phyloP scores from a whole-genome alignment of 2,797 vertebrate species.

The Enteromius anoplus region DNA sequence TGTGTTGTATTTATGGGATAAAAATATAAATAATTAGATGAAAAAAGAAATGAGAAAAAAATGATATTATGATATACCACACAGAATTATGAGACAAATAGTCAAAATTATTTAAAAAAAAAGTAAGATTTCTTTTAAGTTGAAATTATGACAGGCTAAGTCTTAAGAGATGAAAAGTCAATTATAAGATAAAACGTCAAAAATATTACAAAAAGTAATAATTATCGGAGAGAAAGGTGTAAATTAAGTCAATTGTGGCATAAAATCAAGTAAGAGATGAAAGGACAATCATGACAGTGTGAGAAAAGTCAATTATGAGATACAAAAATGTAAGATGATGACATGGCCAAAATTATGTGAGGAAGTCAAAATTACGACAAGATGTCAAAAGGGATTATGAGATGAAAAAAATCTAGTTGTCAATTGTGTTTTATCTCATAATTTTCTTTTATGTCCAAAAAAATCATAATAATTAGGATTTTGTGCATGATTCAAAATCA shows the following conservation, averaged over 20 bases:
- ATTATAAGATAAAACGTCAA: background rate
- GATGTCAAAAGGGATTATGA: background rate
- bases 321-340: no score
- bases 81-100: background rate
- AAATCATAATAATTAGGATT: no score
- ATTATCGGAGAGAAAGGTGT: background rate
- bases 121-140: no score
- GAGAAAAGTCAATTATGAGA: no score
- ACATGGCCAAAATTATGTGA: background rate
- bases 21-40: no score
- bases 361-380: no score
- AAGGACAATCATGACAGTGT: no score
- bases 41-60: background rate
- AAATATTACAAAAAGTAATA: background rate
- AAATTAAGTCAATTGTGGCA: background rate
- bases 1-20: background rate
- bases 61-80: fast-evolving
- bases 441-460: background rate
- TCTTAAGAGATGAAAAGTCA: background rate
- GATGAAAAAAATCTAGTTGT: background rate
- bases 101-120: no score
- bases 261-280: background rate
- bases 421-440: background rate
- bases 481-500: background rate
- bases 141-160: background rate